Base-by-base conservation (phyloP, 2,113 vertebrate species). In the Nycticryphes semicollaris region DNA sequence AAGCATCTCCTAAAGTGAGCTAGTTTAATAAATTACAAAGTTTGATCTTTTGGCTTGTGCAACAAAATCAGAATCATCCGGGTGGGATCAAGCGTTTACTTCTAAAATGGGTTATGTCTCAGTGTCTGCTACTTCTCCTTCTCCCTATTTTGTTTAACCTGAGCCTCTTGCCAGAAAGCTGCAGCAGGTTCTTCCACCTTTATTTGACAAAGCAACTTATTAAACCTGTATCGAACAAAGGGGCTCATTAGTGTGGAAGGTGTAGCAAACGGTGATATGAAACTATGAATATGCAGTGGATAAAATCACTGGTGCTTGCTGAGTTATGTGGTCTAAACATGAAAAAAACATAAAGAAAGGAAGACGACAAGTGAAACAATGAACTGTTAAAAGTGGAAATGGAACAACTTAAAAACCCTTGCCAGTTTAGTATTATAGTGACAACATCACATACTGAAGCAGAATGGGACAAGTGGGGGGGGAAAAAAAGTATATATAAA, bases 381-480 rank as follows among this genome's bases (percentile, higher is more conserved):
- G 93, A 98, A 97, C 84, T 95, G 98, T 98, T 98, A 98, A 93
- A 95, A 97, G 97, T 97, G 97, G 92, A 97, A 97, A 98, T 97
- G 98, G 94, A 97, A 98, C 51, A n/a, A 97, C 93, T 96, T 96
- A 95, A 98, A 96, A 97, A 95, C 77, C 92, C 94, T 98, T 98
- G 98, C 97, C 97, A 97, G 97, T 98, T 98, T 97, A 98, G 98
- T 94, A 96, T 97, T 97, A 96, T 6, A 96, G 92, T 96, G 96
- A 97, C 77, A 96, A 97, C 90, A 97, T 23, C 81, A 79, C 86
- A 95, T 53, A 95, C 82, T 57, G 95, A 97, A 97, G 93, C 82
- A 97, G 97, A 97, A 97, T 41, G 94, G 88, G 86, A 97, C 81
- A 92, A 84, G 60, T 90, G 68, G 16, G 4, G 16, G 14, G 3